Evolutionary conservation across 1,140 invertebrate genomes (phyloP), one percentile per base, ranked within the genome.

Genomic region (Drosophila chauvacae): DNA sequence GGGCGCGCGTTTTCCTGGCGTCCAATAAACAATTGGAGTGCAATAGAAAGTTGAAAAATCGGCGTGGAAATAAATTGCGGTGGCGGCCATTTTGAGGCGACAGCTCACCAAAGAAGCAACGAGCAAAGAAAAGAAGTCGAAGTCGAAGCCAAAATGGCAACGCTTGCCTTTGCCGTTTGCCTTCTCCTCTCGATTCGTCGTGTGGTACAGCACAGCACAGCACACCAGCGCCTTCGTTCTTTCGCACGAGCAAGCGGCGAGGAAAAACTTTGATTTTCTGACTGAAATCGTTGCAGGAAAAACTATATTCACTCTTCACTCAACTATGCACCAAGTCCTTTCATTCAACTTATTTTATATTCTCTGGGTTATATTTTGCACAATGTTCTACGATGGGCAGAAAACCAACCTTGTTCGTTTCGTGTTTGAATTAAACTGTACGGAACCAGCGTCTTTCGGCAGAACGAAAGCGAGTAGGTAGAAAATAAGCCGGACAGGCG

Each of bases 381-480:
- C 76, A 72, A 80, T 45, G 51, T 57, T 65, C 10, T 48, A 39
- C 18, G 14, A 20, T 39, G 35, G 60, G n/a, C 4, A 55, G 44
- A 61, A 47, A 61, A 86, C 82, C 72, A 91, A 91, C 90, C 87
- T 87, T 80, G 63, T 69, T 64, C 58, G 59, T 80, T 69, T 66
- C 58, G 59, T 72, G 69, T 70, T 51, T 76, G 75, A 84, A 65
- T 83, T 80, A 42, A 84, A 91, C 90, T 91, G 90, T 91, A 91
- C 76, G 65, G 58, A 63, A 50, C 59, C 11, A n/a, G 65, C 58
- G 61, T 71, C 55, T 41, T 20, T 44, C 48, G 60, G 42, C 45
- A 70, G 42, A 78, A 85, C 50, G 81, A 86, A 81, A 66, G 33
- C 75, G 47, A 69, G 63, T 72, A 70, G 68, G 63, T 51, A 45